Percentiles rank a stretch among this genome's conserved stretches.
Evolutionary conservation across 1,140 invertebrate genomes (phyloP).

Genomic region (Orius laevigatus): DNA sequence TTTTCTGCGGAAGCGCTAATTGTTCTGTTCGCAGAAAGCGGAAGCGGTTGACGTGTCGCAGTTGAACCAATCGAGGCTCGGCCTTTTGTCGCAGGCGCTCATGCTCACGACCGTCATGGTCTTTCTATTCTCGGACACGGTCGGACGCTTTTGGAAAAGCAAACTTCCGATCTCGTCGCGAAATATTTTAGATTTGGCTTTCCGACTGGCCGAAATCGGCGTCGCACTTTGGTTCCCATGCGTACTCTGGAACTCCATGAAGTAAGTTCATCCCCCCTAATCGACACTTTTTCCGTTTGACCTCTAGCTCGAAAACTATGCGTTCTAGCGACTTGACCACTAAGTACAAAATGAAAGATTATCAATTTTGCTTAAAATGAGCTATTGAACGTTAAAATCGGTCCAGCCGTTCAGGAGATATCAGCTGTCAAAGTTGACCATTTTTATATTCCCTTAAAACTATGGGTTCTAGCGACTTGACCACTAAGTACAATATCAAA

Average conservation of each 20-base stretch:
- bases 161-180: slow-evolving; percentile 77
- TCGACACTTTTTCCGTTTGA: no score
- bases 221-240: slow-evolving; percentile 89
- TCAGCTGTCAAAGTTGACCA: no score
- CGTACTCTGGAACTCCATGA: slow-evolving; percentile 87
- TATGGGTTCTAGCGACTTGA: no score
- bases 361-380: no score
- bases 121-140: slow-evolving; percentile 76
- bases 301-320: no score
- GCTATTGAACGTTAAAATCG: no score
- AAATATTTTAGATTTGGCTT: slow-evolving; percentile 82
- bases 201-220: slow-evolving; percentile 82
- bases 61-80: slow-evolving; percentile 74
- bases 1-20: no score
- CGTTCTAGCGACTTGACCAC: no score
- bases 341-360: no score
- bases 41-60: slow-evolving; percentile 61
- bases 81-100: slow-evolving; percentile 72
- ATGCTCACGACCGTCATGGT: slow-evolving; percentile 69
- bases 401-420: no score
- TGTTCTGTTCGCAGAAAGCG: not conserved
- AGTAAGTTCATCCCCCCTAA: slow-evolving; percentile 27
- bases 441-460: no score
- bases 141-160: slow-evolving; percentile 81
- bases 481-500: no score